Evolutionary conservation across 2,113 vertebrate species (phyloP).

Genomic region (Anoplopoma fimbria): DNA sequence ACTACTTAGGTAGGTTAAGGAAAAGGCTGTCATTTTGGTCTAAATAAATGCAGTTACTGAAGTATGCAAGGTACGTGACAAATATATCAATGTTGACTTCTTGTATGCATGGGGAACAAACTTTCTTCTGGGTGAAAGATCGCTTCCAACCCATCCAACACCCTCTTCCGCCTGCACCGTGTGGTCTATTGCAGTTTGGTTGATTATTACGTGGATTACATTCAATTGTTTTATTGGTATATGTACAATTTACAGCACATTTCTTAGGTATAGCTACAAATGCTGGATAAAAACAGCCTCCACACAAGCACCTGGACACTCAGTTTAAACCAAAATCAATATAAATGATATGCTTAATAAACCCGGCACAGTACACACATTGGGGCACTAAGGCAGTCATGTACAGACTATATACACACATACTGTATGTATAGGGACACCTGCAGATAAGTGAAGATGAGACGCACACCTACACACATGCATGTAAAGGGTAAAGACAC

Average conservation of each 20-base stretch:
- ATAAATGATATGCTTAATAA: not conserved
- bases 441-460: conserved; percentile 16
- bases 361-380: not conserved
- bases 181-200: not conserved
- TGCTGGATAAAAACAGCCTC: not conserved
- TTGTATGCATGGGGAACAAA: too few relatives aligned
- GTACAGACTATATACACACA: not conserved
- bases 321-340: not conserved
- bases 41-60: not conserved
- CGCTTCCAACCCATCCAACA: not conserved
- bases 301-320: not conserved
- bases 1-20: not conserved
- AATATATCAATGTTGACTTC: not conserved
- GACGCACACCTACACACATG: not conserved
- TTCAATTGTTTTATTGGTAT: not conserved
- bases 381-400: not conserved
- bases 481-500: not conserved
- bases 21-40: not conserved
- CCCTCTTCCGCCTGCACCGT: not conserved
- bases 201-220: too few relatives aligned
- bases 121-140: too few relatives aligned
- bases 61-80: not conserved
- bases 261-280: not conserved
- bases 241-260: not conserved
- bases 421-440: not conserved